These are phyloP conservation scores for Oasisia sp. DNA, from an alignment of 2,888 invertebrate species.

Conservation along the genomic window DNA sequence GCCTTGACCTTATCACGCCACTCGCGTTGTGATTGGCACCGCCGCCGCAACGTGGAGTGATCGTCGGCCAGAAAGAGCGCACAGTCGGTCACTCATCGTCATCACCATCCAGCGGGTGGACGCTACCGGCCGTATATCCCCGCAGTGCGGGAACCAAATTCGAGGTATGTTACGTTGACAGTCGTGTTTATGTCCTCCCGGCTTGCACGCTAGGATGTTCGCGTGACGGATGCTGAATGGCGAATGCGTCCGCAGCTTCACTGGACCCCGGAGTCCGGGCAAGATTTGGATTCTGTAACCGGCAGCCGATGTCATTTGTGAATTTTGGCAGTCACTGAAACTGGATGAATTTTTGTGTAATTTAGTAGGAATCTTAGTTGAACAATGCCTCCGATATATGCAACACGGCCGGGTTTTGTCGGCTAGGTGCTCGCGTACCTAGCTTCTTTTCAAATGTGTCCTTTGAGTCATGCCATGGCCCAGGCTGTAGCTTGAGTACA, in stretches of 20 bases:
- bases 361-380: background rate
- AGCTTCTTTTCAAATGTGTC: background rate
- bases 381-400: background rate
- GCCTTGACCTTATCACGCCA: conserved; percentile 13
- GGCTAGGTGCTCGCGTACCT: conserved; percentile 10
- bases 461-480: background rate
- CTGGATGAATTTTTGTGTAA: background rate
- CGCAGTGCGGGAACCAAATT: background rate
- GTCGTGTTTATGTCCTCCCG: background rate
- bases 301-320: background rate
- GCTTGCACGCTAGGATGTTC: background rate
- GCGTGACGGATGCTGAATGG: background rate
- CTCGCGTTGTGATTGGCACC: conserved; percentile 2
- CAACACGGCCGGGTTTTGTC: background rate
- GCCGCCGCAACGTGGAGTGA: conserved; percentile 13
- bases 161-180: background rate
- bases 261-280: background rate
- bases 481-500: no score
- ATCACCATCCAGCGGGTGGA: background rate
- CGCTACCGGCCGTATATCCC: conserved; percentile 1
- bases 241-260: background rate
- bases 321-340: background rate
- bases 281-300: background rate
- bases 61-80: background rate
- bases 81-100: conserved; percentile 1